Percentiles rank a stretch among this genome's conserved stretches.
These are phyloP conservation scores for Urosaurus nigricauda DNA, from an alignment of 2,797 vertebrate genomes.

Conservation along the genomic window DNA sequence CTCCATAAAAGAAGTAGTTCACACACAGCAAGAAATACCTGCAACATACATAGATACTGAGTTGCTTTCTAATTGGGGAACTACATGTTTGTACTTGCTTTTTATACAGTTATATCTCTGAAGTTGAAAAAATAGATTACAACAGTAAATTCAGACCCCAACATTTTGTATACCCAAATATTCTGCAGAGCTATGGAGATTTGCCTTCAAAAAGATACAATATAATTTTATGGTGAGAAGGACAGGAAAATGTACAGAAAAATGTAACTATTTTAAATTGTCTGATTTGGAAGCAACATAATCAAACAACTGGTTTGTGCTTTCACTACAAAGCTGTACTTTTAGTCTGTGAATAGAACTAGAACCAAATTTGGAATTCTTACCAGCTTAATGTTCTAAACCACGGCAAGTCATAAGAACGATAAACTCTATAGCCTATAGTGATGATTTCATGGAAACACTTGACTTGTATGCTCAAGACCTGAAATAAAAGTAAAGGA, in stretches of 20 bases:
- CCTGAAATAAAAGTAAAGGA: slow-evolving; percentile 79
- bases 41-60: slow-evolving; percentile 51
- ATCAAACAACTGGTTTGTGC: not conserved
- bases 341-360: not conserved
- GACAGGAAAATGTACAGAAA: no score
- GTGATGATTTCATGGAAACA: slow-evolving; percentile 99
- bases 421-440: slow-evolving; percentile 97
- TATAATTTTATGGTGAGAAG: not conserved
- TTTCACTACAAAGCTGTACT: not conserved
- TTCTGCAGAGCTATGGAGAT: not conserved
- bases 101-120: not conserved
- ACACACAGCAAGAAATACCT: slow-evolving; percentile 98
- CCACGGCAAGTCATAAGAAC: slow-evolving; percentile 95
- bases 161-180: not conserved
- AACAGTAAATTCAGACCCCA: not conserved
- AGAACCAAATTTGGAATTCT: slow-evolving; percentile 68
- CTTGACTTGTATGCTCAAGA: slow-evolving; percentile 95
- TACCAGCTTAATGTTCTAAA: slow-evolving; percentile 97
- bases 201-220: not conserved
- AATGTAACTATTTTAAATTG: not conserved
- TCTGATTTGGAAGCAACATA: not conserved
- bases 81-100: not conserved
- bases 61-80: slow-evolving; percentile 20
- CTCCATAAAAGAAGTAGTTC: slow-evolving; percentile 99
- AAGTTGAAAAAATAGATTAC: not conserved